Percentiles rank a stretch among this genome's conserved stretches.
Evolutionary conservation across 1,140 invertebrate species (phyloP).

Genomic region (Papilio dardanus): DNA sequence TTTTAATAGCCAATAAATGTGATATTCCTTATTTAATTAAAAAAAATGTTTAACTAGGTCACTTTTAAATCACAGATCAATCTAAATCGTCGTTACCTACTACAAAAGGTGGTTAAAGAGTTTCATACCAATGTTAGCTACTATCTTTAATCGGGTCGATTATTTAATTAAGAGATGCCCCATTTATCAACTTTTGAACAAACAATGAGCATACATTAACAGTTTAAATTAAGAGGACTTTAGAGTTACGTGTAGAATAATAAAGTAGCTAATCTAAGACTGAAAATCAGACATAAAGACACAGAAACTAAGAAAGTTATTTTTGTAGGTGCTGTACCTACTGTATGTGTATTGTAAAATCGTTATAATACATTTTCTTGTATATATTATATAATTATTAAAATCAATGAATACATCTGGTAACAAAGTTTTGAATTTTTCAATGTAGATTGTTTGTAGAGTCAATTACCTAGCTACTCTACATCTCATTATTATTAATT

Average conservation of each 20-base stretch:
- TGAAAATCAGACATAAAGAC: neutral
- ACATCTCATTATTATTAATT: too few species aligned
- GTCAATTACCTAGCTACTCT: too few species aligned
- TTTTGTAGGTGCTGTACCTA: too few species aligned
- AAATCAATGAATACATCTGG: too few species aligned
- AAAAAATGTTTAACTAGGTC: neutral
- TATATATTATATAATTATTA: too few species aligned
- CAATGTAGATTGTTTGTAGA: too few species aligned
- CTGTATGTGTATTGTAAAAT: too few species aligned
- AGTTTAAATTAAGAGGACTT: constrained; percentile 25
- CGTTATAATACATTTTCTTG: too few species aligned
- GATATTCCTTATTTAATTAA: neutral
- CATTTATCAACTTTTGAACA: constrained; percentile 7
- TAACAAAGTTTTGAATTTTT: too few species aligned
- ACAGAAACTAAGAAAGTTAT: too few species aligned
- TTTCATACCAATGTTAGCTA: neutral
- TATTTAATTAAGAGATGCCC: constrained; percentile 19
- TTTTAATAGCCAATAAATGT: neutral
- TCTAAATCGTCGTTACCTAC: neutral
- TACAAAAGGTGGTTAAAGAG: neutral
- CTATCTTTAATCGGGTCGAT: neutral
- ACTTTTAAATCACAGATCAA: neutral
- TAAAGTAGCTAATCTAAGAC: neutral
- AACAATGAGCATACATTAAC: constrained; percentile 17
- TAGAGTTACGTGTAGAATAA: neutral